Conservation (phyloP, 1,140 invertebrate genomes). For the Apis cerana region DNA sequence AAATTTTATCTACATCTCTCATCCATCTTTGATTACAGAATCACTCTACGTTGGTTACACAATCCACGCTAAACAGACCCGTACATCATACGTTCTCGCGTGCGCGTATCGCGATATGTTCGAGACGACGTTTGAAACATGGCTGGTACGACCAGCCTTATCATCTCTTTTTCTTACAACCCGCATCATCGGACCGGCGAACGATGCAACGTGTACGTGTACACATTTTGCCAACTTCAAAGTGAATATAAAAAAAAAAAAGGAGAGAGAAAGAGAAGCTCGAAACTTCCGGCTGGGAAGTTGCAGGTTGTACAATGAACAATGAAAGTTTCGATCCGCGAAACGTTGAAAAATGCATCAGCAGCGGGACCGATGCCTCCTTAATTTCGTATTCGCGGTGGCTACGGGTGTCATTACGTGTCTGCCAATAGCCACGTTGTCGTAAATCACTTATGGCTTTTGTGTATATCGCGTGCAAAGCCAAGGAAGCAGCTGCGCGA, state of each 20-base stretch:
- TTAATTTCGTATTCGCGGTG: conserved; percentile 61
- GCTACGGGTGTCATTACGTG: conserved; percentile 63
- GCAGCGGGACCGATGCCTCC: conserved; percentile 18
- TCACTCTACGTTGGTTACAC: background rate
- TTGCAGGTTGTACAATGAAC: conserved; percentile 38
- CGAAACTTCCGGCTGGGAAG: conserved; percentile 38
- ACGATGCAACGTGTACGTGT: conserved; percentile 41
- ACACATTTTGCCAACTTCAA: conserved; percentile 14
- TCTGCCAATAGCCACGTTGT: conserved; percentile 52
- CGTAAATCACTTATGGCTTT: conserved; percentile 68
- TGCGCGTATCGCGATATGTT: conserved; percentile 7
- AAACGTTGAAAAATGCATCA: conserved; percentile 59
- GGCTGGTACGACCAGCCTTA: background rate
- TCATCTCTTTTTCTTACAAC: conserved; percentile 4
- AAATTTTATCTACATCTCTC: too few species aligned
- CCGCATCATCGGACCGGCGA: conserved; percentile 18
- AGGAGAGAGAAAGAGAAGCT: background rate
- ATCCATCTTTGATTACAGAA: background rate
- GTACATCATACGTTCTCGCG: too few species aligned
- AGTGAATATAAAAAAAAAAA: background rate
- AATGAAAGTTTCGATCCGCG: conserved; percentile 62
- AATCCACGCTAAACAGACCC: too few species aligned
- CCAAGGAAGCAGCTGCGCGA: conserved; percentile 60
- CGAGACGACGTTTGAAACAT: conserved; percentile 8
- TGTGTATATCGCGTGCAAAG: conserved; percentile 60